Evolutionary conservation across 2,797 vertebrate species (phyloP).

Genomic region (Peromyscus aztecus): DNA sequence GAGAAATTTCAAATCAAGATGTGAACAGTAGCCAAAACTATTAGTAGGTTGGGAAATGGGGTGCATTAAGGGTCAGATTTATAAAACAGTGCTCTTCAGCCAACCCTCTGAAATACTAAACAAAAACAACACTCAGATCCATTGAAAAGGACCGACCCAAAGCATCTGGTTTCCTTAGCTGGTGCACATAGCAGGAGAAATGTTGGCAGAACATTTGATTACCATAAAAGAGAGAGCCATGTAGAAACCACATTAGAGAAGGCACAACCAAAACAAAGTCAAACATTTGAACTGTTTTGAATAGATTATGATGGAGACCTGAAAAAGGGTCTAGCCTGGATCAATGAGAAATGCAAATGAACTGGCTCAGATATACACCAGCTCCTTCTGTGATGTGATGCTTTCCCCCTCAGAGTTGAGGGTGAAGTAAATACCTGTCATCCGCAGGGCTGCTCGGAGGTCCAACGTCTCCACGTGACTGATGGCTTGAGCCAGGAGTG

Average conservation of each 20-base stretch:
- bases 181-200: conserved; percentile 88
- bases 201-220: conserved; percentile 90
- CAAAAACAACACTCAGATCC: conserved; percentile 88
- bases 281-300: conserved; percentile 87
- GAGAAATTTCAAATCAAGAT: conserved; percentile 79
- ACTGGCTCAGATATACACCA: conserved; percentile 73
- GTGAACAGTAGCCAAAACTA: conserved; percentile 84
- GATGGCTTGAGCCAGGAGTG: conserved; percentile 9
- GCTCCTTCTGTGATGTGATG: conserved; percentile 71
- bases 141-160: conserved; percentile 86
- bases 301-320: conserved; percentile 81
- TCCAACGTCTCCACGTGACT: not conserved
- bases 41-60: conserved; percentile 81
- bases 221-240: conserved; percentile 89
- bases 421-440: conserved; percentile 75
- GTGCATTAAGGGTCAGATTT: conserved; percentile 80
- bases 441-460: conserved; percentile 35
- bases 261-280: conserved; percentile 87
- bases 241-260: conserved; percentile 87
- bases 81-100: conserved; percentile 83
- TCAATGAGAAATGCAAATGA: conserved; percentile 85
- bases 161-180: conserved; percentile 90
- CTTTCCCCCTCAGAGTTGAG: conserved; percentile 67
- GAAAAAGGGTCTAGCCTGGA: conserved; percentile 84
- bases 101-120: conserved; percentile 88